These are phyloP conservation scores for Microdon myrmicae DNA, from an alignment of 2,888 invertebrate genomes.

Conservation along the genomic window DNA sequence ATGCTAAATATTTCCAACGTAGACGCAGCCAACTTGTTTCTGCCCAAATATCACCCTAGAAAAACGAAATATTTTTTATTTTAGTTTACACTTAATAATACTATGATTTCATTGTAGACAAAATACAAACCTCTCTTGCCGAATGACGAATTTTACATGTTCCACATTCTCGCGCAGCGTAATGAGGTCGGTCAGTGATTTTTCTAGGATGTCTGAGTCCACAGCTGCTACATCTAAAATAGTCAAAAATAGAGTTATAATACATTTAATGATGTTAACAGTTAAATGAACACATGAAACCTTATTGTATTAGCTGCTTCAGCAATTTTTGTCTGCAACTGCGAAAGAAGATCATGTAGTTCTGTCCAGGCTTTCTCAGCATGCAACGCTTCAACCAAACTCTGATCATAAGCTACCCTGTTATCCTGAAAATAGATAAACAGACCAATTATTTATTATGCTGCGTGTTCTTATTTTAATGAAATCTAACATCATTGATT, in stretches of 20 bases:
- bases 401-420: slow-evolving; percentile 78
- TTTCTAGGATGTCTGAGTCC: slow-evolving; percentile 89
- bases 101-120: no score
- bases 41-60: slow-evolving; percentile 94
- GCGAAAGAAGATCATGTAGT: slow-evolving; percentile 85
- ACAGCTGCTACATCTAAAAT: slow-evolving; percentile 87
- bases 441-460: no score
- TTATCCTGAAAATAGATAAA: slow-evolving; percentile 71
- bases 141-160: slow-evolving; percentile 90
- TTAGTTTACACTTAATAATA: not conserved
- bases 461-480: no score
- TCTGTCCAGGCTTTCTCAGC: slow-evolving; percentile 90
- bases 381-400: slow-evolving; percentile 79
- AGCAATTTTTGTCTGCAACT: slow-evolving; percentile 92
- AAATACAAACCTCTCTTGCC: slow-evolving; percentile 79
- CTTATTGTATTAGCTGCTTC: slow-evolving; percentile 92
- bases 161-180: slow-evolving; percentile 90
- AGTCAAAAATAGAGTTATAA: not conserved
- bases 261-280: not conserved
- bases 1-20: slow-evolving; percentile 93
- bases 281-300: slow-evolving; percentile 39
- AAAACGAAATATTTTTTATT: slow-evolving; percentile 2
- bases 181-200: slow-evolving; percentile 86
- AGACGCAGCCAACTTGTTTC: slow-evolving; percentile 90
- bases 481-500: no score